phyloP scores from a whole-genome alignment of 2,797 vertebrate species.

The Erpetoichthys calabaricus region DNA sequence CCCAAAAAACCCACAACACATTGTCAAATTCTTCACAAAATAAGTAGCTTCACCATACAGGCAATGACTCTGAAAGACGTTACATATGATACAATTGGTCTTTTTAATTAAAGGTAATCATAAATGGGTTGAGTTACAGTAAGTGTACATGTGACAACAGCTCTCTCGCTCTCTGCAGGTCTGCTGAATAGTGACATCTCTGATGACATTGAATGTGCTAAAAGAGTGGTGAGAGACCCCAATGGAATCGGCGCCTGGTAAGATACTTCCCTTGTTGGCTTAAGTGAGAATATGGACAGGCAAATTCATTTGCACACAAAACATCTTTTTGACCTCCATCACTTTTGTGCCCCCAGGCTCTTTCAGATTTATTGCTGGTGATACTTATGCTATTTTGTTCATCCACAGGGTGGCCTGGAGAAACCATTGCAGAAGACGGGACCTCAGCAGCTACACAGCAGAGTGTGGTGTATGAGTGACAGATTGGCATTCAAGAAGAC shows the following conservation, averaged over 20 bases:
- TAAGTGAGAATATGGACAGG: not conserved
- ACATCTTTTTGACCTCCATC: not conserved
- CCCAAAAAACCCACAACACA: too few relatives aligned
- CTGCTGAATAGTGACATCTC: not conserved
- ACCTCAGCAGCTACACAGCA: not conserved
- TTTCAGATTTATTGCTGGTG: not conserved
- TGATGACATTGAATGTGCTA: slow-evolving; percentile 1
- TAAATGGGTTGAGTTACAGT: too few relatives aligned
- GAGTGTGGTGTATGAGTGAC: not conserved
- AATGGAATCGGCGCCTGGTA: not conserved
- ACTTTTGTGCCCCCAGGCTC: not conserved
- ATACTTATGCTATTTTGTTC: not conserved
- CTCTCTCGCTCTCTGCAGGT: not conserved
- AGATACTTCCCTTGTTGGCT: not conserved
- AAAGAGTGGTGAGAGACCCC: not conserved
- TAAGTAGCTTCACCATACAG: too few relatives aligned
- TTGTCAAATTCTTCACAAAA: too few relatives aligned
- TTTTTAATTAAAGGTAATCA: too few relatives aligned
- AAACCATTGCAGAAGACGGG: not conserved
- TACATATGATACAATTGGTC: too few relatives aligned
- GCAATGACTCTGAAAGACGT: too few relatives aligned
- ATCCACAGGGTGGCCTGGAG: not conserved
- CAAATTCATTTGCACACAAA: too few relatives aligned
- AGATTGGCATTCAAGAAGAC: not conserved
- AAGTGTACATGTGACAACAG: too few relatives aligned